These are phyloP conservation scores for Callocephalon fimbriatum DNA, from an alignment of 2,113 vertebrate genomes.

Conservation along the genomic window DNA sequence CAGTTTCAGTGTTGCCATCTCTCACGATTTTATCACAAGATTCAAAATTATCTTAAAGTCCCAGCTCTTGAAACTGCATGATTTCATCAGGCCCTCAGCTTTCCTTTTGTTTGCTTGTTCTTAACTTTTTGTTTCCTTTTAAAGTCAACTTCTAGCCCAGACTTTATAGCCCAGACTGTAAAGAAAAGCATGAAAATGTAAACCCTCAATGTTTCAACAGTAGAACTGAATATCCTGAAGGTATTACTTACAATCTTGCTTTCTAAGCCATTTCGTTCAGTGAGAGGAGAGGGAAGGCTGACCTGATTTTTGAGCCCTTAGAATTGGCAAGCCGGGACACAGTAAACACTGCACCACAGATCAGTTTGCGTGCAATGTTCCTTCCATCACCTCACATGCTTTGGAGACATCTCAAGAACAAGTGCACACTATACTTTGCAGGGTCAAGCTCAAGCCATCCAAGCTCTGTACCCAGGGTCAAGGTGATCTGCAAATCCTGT, in stretches of 20 bases:
- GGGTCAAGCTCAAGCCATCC: background rate
- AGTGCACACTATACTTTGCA: background rate
- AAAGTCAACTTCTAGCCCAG: background rate
- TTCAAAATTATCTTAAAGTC: slow-evolving; percentile 46
- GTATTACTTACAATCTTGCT: slow-evolving; percentile 40
- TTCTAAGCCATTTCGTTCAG: background rate
- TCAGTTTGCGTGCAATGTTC: background rate
- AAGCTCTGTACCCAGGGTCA: background rate
- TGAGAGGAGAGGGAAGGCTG: background rate
- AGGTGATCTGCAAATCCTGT: background rate
- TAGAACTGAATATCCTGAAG: slow-evolving; percentile 7
- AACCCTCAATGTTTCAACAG: background rate
- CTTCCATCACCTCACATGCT: background rate
- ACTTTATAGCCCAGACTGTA: background rate
- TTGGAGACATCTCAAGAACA: background rate
- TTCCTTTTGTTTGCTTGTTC: slow-evolving; percentile 12
- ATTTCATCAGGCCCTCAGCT: slow-evolving; percentile 13
- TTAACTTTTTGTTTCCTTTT: background rate
- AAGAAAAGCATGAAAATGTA: background rate
- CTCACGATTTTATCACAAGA: slow-evolving; percentile 40
- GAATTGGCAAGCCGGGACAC: background rate
- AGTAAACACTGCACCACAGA: background rate
- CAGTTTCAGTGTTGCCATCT: slow-evolving; percentile 49
- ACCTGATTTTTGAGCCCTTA: slow-evolving; percentile 55
- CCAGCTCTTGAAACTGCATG: slow-evolving; percentile 24